A percentile compares a stretch with the other conserved stretches of the same genome.
These are phyloP conservation scores for Formica selysi DNA, from an alignment of 1,140 invertebrate genomes.

Conservation along the genomic window DNA sequence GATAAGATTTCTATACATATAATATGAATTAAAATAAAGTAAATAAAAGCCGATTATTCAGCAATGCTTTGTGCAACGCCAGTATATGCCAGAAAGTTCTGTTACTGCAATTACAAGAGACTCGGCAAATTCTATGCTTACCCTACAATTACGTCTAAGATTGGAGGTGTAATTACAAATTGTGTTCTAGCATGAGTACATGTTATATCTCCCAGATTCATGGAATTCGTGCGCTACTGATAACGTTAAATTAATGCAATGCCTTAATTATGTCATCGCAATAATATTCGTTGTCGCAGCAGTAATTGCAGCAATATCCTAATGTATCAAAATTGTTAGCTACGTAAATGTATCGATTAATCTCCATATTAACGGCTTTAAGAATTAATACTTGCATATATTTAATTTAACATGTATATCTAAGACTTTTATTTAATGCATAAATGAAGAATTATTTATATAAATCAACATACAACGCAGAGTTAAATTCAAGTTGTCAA, in stretches of 20 bases:
- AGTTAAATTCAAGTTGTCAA: no score
- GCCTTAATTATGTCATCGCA: constrained; percentile 55
- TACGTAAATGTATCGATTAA: constrained; percentile 27
- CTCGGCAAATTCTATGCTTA: constrained; percentile 54
- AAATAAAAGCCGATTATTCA: constrained; percentile 49
- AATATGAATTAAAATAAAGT: constrained; percentile 14
- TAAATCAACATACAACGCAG: no score
- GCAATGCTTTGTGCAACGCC: constrained; percentile 32
- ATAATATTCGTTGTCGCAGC: constrained; percentile 39
- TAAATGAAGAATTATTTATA: background rate
- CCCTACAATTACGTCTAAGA: constrained; percentile 61
- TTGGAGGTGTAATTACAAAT: constrained; percentile 73
- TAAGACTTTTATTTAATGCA: background rate
- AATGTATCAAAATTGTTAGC: constrained; percentile 53
- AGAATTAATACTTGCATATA: constrained; percentile 4
- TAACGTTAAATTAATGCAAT: constrained; percentile 64
- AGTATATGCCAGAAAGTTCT: constrained; percentile 52
- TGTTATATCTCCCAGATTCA: constrained; percentile 57
- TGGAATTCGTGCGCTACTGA: constrained; percentile 51
- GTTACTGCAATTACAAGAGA: constrained; percentile 64
- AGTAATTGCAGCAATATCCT: constrained; percentile 34
- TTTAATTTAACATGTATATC: background rate
- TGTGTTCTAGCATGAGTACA: constrained; percentile 60
- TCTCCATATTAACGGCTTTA: constrained; percentile 37
- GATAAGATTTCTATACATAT: background rate